Conservation (phyloP, 1,140 invertebrate genomes). For the Anastatus disparis region DNA sequence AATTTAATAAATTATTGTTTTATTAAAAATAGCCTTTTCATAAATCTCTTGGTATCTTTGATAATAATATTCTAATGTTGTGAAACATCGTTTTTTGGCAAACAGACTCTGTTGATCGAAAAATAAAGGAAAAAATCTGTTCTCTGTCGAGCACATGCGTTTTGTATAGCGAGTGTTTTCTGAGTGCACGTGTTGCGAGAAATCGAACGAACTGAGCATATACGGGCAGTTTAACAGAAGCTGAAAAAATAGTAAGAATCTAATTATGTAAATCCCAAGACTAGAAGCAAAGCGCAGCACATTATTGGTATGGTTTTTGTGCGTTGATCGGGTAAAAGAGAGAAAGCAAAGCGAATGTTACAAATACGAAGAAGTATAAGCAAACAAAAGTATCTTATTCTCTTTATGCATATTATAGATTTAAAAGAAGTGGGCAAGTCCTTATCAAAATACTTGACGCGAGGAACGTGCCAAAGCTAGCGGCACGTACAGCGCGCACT, state of each 20-base stretch:
- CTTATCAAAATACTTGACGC: constrained; percentile 60
- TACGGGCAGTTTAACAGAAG: background rate
- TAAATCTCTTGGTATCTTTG: too few relatives aligned
- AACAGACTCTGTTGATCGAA: too few relatives aligned
- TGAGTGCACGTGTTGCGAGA: constrained; percentile 48
- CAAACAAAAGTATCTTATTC: too few relatives aligned
- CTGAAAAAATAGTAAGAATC: constrained; percentile 59
- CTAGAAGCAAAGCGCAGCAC: constrained; percentile 42
- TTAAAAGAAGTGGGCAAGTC: constrained; percentile 40
- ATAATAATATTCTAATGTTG: too few relatives aligned
- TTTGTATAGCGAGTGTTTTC: constrained; percentile 48
- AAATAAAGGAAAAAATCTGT: too few relatives aligned
- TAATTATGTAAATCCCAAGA: constrained; percentile 63
- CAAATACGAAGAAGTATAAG: too few relatives aligned
- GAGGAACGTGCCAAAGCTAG: constrained; percentile 45
- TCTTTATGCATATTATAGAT: too few relatives aligned
- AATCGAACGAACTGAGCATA: background rate
- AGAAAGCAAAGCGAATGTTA: constrained; percentile 7
- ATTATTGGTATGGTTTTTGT: too few relatives aligned
- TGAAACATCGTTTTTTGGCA: too few relatives aligned
- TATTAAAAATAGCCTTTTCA: too few relatives aligned
- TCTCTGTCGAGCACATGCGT: background rate
- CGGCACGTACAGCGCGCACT: constrained; percentile 44
- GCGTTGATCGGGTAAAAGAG: too few relatives aligned
- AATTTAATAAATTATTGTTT: too few relatives aligned